A percentile compares a stretch with the other conserved stretches of the same genome.
These are phyloP conservation scores for Toxotes lorentzi DNA, from an alignment of 2,797 vertebrate genomes.

Conservation along the genomic window DNA sequence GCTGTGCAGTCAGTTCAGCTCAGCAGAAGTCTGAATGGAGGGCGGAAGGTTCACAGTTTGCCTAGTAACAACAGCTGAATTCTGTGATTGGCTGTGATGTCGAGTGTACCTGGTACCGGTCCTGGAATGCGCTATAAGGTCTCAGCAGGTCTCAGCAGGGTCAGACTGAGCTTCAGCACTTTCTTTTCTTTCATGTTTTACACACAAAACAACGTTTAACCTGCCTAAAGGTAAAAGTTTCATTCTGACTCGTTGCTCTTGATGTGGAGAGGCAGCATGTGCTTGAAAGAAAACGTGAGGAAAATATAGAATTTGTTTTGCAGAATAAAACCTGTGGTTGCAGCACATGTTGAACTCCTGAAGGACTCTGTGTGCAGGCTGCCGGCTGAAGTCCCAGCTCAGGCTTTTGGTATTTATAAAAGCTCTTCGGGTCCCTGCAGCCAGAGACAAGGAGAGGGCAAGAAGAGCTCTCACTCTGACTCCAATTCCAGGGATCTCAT, in stretches of 20 bases:
- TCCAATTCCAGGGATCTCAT: background rate
- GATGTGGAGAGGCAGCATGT: background rate
- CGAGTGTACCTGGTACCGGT: background rate
- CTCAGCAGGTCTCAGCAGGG: background rate
- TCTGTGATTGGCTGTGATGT: constrained; percentile 67
- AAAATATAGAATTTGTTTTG: background rate
- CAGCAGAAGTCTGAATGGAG: background rate
- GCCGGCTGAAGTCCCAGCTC: constrained; percentile 24
- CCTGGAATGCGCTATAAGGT: constrained; percentile 35
- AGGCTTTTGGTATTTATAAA: constrained; percentile 35
- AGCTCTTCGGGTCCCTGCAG: constrained; percentile 5
- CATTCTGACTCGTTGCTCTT: too few relatives aligned
- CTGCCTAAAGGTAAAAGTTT: background rate
- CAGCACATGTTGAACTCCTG: background rate
- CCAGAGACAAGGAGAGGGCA: background rate
- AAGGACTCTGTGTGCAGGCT: background rate
- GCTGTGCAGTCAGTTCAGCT: background rate
- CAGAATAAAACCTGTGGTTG: background rate
- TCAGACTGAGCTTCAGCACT: background rate
- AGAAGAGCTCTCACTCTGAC: constrained; percentile 43
- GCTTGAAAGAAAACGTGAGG: background rate
- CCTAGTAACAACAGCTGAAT: constrained; percentile 62
- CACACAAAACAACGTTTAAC: background rate
- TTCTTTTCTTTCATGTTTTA: background rate
- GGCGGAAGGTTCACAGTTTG: background rate